Evolutionary conservation across 2,888 invertebrate genomes (phyloP), one percentile per base, ranked within the genome.

Genomic region (Automeris io): DNA sequence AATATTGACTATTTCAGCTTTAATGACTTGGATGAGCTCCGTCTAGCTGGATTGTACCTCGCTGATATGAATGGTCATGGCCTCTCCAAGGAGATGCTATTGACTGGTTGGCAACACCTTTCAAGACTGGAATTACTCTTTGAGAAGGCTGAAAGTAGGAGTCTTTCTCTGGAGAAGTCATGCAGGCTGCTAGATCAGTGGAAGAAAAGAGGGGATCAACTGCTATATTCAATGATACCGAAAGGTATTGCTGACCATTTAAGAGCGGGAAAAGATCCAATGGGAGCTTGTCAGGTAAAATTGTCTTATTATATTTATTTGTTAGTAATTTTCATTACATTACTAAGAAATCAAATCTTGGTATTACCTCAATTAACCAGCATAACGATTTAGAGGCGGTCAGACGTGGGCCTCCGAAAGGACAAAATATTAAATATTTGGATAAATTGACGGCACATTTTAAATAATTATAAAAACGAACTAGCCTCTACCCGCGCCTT

Each of bases 211-310:
- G 94, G 95, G 0, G 95, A 97, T 61, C 94, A 94, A 49, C 83
- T 97, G 3, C 81, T 97, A 0, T 96, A 96, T 64, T 95, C 96
- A 1, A 97, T 97, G 96, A 95, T 97, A 61, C 97, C 97, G 0
- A 91, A 92, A 57, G 91, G 92, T 1, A 92, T 96, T 9, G 96
- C 95, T 0, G 93, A 95, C 60, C 89, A 93, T 45, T 87, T 97
- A 54, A 88, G 94, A 41, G 83, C 90, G 12, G 96, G 95, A 0
- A 90, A 91, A 42, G 91, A 93, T 57, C 90, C 94, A 1, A 83
- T 94, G 59, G 91, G 90, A 33, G 95, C 95, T 8, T 96, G 95
- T 69, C 92, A 95, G 88, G 95, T 79, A 18, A 8, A 7, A 22
- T 6, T 25, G 1, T 9, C 4, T 8, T n/a, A n/a, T 12, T 16